Conservation (phyloP, 2,888 invertebrate species). For the Leptinotarsa haldemani region DNA sequence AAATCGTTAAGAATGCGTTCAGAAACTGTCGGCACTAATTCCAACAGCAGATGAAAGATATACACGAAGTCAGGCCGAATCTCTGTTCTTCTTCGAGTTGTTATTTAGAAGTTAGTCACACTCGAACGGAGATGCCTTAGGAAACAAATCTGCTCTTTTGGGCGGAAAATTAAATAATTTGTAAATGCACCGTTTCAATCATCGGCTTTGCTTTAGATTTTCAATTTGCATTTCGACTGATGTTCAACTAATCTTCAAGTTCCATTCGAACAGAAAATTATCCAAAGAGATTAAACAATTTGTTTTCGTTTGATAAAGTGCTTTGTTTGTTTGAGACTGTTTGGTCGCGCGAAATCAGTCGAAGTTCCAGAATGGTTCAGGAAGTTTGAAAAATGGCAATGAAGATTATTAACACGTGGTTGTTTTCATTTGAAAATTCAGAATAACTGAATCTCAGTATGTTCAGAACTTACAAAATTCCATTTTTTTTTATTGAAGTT, state of each 20-base stretch:
- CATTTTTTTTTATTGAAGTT: no score
- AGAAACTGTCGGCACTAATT: conserved; percentile 13
- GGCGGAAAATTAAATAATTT: conserved; percentile 66
- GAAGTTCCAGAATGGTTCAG: background rate
- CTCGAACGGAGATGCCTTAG: conserved; percentile 60
- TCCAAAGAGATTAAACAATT: conserved; percentile 49
- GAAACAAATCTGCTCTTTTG: conserved; percentile 63
- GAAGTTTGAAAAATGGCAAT: no score
- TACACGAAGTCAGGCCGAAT: conserved; percentile 27
- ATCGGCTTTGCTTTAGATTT: conserved; percentile 51
- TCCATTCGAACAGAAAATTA: conserved; percentile 49
- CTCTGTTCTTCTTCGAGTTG: conserved; percentile 51
- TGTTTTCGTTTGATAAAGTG: conserved; percentile 43
- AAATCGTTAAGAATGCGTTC: conserved; percentile 10
- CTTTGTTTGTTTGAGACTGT: conserved; percentile 17
- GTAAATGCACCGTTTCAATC: conserved; percentile 60
- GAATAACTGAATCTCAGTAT: no score
- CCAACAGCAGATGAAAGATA: conserved; percentile 28
- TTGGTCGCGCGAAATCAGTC: background rate
- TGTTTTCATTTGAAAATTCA: no score
- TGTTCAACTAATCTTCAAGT: conserved; percentile 45
- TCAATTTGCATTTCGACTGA: conserved; percentile 51
- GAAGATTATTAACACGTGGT: no score
- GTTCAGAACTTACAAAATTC: no score
- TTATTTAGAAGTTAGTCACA: conserved; percentile 61